Base-by-base conservation (phyloP, 1,140 invertebrate genomes). In the Aethina tumida region DNA sequence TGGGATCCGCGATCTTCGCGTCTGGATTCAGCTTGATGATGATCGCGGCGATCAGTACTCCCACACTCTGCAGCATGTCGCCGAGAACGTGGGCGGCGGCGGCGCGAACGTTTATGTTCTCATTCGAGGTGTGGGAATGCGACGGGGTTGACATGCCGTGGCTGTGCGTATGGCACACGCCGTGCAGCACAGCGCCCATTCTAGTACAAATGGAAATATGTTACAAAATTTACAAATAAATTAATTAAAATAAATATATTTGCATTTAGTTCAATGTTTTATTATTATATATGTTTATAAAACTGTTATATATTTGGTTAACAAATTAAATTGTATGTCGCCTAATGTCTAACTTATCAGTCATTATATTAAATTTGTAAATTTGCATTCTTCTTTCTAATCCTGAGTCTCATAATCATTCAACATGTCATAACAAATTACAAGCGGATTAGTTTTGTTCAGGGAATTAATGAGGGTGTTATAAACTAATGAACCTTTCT, bases 11-110 rank as follows among this genome's bases (percentile, higher is more conserved):
- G 30, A 89, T 64, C 58, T 85, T 80, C 38, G 72, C 82, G 46
- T 70, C 61, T 4, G 81, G 83, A 77, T 19, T 15, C 6, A 67
- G 55, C 37, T 59, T 58, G 19, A 60, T 53, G 12, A 59, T 50
- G 1, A 57, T 39, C 10, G 56, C 54, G n/a, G 56, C 53, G 25
- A 58, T 12, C 14, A 60, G 30, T n/a, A 60, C 58, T 5, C 58
- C 58, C 12, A 56, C 16, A 40, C 56, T 90, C 64, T 95, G 91
- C 35, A 94, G 74, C 26, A 95, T 71, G 66, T 95, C 91, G 0
- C 90, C 91, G 34, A 95, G 67, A 12, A 94, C 88, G 61, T 95
- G 91, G 46, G 95, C 88, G 44, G 91, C 79, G 1, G 91, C 91
- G 0, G 91, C 91, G 24, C 86, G 68, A 1, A 94, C 73, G 58